Evolutionary conservation across 2,888 invertebrate species (phyloP), one percentile per base, ranked within the genome.

Genomic region (Lamellibrachia columna): DNA sequence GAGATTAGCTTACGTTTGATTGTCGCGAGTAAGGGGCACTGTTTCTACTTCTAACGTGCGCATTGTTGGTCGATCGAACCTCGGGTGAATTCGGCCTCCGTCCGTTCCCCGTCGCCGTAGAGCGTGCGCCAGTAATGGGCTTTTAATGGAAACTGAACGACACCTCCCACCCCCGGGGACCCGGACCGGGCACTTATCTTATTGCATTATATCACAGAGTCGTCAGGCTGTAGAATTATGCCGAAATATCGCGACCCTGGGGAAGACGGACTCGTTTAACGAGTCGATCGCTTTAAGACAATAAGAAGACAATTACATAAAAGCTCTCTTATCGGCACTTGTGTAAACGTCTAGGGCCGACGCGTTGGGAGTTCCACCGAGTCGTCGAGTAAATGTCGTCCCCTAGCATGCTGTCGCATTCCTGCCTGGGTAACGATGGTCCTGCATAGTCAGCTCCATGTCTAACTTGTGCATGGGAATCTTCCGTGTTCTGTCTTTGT

Each of bases 231-330:
- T 40, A 28, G 91, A 53, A 52, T 91, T 91, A 52, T 52, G 53
- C 91, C 53, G 53, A 52, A 91, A 91, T 91, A 53, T 53, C 40
- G 52, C 91, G 22, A 52, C 52, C 91, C 91, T 7, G 0, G 91
- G 91, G 91, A 91, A 4, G 11, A 40, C 40, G 53, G 90, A 9
- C 90, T 75, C 40, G 55, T 52, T 90, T 53, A 91, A 92, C 60
- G 90, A 40, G 53, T 28, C 55, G 58, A 75, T 92, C 60, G 58
- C 15, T 90, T 92, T 91, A 92, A 92, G 92, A 93, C 92, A 93
- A 92, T 92, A 90, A 92, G 91, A 93, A 60, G n/a, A 75, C 40
- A 93, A 91, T 92, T 55, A 92, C 92, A 91, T 75, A 92, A 91
- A 93, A 92, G 75, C 75, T 75, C 75, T 75, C 75, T 75, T 75